Evolutionary conservation across 2,797 vertebrate species (phyloP).

Genomic region (Tragelaphus eurycerus): DNA sequence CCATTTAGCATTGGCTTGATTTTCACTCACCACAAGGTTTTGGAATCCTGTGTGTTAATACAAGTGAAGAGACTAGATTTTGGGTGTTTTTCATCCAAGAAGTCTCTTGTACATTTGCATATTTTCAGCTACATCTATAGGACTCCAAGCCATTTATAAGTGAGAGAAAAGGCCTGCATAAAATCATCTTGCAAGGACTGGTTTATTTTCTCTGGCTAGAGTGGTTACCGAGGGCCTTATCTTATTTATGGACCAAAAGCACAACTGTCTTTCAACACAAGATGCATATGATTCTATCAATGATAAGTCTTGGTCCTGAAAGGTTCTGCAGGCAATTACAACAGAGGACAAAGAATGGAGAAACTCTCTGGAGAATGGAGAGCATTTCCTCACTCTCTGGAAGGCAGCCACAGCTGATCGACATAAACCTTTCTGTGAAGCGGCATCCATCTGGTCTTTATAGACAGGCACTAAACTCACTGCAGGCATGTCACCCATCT

Average conservation of each 20-base stretch:
- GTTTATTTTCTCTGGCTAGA: slow-evolving; percentile 15
- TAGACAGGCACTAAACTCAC: slow-evolving; percentile 68
- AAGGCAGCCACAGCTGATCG: slow-evolving; percentile 35
- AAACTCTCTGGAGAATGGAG: slow-evolving; percentile 41
- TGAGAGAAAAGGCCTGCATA: neutral
- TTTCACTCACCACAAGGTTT: neutral
- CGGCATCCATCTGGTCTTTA: slow-evolving; percentile 72
- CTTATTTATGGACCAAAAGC: neutral
- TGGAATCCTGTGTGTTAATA: neutral
- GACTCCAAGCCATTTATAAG: neutral
- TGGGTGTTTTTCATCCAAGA: neutral
- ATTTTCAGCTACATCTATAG: neutral
- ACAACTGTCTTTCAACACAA: neutral
- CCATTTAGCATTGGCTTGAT: neutral
- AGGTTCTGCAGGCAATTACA: neutral
- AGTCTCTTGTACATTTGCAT: neutral
- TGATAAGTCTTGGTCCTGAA: neutral
- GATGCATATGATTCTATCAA: neutral
- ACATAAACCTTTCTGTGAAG: slow-evolving; percentile 51
- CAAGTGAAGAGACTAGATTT: slow-evolving; percentile 6
- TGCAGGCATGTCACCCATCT: slow-evolving; percentile 64
- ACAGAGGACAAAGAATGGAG: neutral
- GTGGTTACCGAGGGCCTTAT: neutral
- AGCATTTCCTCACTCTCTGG: slow-evolving; percentile 47
- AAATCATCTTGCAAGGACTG: neutral